A percentile compares a stretch with the other conserved stretches of the same genome.
These are phyloP conservation scores for Drosophila fulvimacula DNA, from an alignment of 2,888 invertebrate species.

Conservation along the genomic window DNA sequence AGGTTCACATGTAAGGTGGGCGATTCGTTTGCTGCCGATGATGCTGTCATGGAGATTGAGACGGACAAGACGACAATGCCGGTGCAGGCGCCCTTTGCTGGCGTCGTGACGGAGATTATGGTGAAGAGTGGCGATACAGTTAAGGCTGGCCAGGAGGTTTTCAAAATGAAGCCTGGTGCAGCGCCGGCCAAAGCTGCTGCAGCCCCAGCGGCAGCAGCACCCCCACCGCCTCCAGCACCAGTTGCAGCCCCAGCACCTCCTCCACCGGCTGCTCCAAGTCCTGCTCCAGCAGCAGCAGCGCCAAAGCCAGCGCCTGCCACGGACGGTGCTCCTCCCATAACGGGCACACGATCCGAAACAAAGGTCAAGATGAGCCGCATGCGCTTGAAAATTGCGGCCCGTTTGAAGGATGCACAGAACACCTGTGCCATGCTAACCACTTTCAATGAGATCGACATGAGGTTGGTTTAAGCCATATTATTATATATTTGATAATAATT, in stretches of 20 bases:
- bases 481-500: neutral
- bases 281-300: neutral
- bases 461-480: constrained; percentile 50
- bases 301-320: constrained; percentile 80
- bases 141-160: constrained; percentile 93
- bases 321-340: constrained; percentile 89
- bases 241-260: neutral
- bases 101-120: constrained; percentile 94
- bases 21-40: constrained; percentile 95
- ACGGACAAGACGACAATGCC: constrained; percentile 96
- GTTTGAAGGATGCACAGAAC: constrained; percentile 99
- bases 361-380: constrained; percentile 99
- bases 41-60: constrained; percentile 98
- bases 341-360: constrained; percentile 95
- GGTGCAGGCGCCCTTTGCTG: constrained; percentile 91
- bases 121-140: constrained; percentile 97
- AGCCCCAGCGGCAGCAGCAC: constrained; percentile 83
- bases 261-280: neutral
- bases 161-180: constrained; percentile 88
- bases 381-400: constrained; percentile 96
- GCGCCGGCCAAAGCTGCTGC: constrained; percentile 85
- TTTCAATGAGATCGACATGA: constrained; percentile 99
- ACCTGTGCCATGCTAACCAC: constrained; percentile 99
- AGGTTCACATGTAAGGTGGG: constrained; percentile 93
- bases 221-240: constrained; percentile 64